Evolutionary conservation across 2,797 vertebrate genomes (phyloP).

Genomic region (Halcyon badia): DNA sequence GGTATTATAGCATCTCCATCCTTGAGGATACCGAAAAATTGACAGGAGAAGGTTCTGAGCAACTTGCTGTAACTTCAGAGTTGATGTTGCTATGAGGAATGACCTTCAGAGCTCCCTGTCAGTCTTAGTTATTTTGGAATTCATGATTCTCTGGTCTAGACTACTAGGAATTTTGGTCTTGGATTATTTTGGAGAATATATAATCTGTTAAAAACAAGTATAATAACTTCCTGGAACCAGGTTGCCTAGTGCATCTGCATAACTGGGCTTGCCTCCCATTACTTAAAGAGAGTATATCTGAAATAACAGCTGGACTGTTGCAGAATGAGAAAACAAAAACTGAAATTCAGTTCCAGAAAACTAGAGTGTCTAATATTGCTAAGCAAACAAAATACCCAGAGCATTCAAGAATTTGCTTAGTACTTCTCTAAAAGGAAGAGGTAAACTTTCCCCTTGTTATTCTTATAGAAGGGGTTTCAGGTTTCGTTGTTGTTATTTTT

Average conservation of each 20-base stretch:
- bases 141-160: not conserved
- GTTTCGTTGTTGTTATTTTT: not conserved
- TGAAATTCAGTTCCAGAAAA: not conserved
- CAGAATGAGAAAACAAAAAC: not conserved
- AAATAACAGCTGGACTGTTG: not conserved
- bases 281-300: not conserved
- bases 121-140: not conserved
- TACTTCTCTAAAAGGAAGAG: not conserved
- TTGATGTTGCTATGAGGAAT: not conserved
- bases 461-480: not conserved
- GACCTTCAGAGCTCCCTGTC: not conserved
- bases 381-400: conserved; percentile 4
- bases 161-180: not conserved
- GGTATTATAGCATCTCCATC: not conserved
- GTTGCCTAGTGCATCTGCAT: not conserved
- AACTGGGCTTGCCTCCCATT: not conserved
- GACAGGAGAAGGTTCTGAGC: not conserved
- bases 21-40: not conserved
- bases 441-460: not conserved
- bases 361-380: not conserved
- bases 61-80: not conserved
- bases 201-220: not conserved
- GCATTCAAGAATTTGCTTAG: not conserved
- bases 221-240: not conserved
- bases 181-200: not conserved